Conservation (phyloP, 2,113 vertebrate genomes). For the Pampusana beccarii region DNA sequence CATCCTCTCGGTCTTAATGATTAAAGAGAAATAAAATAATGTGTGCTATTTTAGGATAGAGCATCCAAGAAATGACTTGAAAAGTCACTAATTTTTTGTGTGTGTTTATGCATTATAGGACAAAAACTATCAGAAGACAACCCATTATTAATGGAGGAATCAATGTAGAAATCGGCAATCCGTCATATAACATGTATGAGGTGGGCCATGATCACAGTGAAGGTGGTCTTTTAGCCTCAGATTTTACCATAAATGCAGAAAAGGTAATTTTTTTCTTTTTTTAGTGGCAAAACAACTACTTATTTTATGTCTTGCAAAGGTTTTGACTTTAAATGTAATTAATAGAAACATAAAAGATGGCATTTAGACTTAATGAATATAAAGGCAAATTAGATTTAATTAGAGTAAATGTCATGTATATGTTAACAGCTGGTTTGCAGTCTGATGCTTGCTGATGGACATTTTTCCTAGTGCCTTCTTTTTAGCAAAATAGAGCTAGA, state of each 20-base stretch:
- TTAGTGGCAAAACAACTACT: not conserved
- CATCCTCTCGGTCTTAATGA: not conserved
- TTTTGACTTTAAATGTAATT: not conserved
- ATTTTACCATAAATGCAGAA: slow-evolving; percentile 92
- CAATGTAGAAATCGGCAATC: slow-evolving; percentile 98
- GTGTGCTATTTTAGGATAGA: not conserved
- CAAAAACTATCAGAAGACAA: slow-evolving; percentile 94
- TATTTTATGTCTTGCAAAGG: not conserved
- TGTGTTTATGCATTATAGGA: slow-evolving; percentile 74
- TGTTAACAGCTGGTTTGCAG: not conserved
- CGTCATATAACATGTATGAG: slow-evolving; percentile 99
- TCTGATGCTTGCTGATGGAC: not conserved
- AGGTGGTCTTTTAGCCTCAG: slow-evolving; percentile 89
- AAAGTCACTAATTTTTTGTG: not conserved
- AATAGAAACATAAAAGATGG: not conserved
- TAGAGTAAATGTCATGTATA: not conserved
- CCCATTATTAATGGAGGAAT: slow-evolving; percentile 97
- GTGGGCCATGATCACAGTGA: slow-evolving; percentile 94
- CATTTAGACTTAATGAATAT: not conserved
- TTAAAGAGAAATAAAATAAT: not conserved
- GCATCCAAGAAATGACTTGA: not conserved
- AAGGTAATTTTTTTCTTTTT: slow-evolving; percentile 81
- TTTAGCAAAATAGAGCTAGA: not conserved
- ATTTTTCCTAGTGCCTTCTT: not conserved
- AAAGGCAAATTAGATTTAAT: not conserved